Base-by-base conservation (phyloP, 2,888 invertebrate genomes). In the Campoletis raptor region DNA sequence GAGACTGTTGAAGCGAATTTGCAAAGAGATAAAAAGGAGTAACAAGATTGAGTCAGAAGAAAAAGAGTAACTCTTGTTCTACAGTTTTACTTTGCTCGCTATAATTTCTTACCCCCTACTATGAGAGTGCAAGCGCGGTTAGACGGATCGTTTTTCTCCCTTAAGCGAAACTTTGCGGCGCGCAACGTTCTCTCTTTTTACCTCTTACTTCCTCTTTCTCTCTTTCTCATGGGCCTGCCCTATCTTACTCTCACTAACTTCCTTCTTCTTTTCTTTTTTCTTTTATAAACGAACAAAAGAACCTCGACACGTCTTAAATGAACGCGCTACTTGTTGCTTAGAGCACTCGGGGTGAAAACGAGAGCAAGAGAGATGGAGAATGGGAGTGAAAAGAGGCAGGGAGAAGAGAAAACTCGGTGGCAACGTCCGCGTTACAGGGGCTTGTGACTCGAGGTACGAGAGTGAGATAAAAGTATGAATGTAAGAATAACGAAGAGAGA, bases 281-380 rank as follows among this genome's bases (percentile, higher is more conserved):
- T 93, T 92, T 92, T 92, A 90, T 91, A 92, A 93, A 93, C 91
- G 94, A 94, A 94, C 94, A 94, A 94, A 94, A 94, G 93, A 94
- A 94, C 91, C 92, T 90, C 93, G 92, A 92, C 93, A 92, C 93
- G 93, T 94, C 94, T 94, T 94, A 94, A 94, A 94, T 94, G 94
- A 94, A 94, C 93, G 94, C 94, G 94, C 94, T 93, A 94, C 94
- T 94, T 94, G 94, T 94, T 94, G 94, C 94, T 92, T 92, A 90
- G 91, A 90, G 91, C 85, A 85, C 89, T 79, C 85, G 88, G 87
- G 91, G 90, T 89, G 88, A 89, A 81, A 83, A 82, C 64, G 81
- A 81, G 82, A 79, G 66, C 54, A 66, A 69, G 48, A 69, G 83
- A 83, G 72, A 69, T 70, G 57, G 48, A 76, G 54, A 77, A 67